Evolutionary conservation across 1,140 invertebrate genomes (phyloP).

Genomic region (Leptoteleia sp.): DNA sequence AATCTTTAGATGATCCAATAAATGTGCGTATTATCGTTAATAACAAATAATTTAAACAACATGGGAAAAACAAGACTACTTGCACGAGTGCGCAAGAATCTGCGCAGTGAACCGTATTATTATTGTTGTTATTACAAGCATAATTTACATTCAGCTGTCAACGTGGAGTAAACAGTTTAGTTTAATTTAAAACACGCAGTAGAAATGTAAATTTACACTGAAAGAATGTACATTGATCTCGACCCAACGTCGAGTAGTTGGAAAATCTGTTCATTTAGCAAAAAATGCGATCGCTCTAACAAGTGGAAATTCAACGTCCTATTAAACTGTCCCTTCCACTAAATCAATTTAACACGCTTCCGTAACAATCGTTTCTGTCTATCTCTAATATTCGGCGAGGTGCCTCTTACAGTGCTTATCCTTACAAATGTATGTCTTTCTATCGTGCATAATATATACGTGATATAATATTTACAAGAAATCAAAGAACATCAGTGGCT

Average conservation of each 20-base stretch:
- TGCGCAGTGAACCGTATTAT: constrained; percentile 28
- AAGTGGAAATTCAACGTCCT: not conserved
- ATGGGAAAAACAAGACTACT: constrained; percentile 1
- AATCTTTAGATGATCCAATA: constrained; percentile 17
- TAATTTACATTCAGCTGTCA: constrained; percentile 21
- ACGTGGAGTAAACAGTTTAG: constrained; percentile 26
- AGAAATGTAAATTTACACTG: constrained; percentile 12
- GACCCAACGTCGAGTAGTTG: not conserved
- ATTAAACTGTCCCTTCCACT: constrained; percentile 18
- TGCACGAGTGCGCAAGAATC: not conserved
- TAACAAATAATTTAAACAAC: constrained; percentile 39
- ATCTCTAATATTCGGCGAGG: constrained; percentile 24
- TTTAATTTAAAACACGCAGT: constrained; percentile 14
- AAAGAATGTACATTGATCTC: constrained; percentile 25
- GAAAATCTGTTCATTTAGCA: constrained; percentile 2
- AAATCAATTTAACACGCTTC: constrained; percentile 12
- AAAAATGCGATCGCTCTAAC: constrained; percentile 6
- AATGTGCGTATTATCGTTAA: constrained; percentile 18
- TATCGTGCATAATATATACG: constrained; percentile 36
- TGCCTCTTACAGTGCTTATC: constrained; percentile 23
- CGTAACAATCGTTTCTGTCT: constrained; percentile 10
- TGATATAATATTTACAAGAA: constrained; percentile 52
- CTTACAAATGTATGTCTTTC: constrained; percentile 21
- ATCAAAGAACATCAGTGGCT: constrained; percentile 36
- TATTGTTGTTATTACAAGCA: constrained; percentile 29